Evolutionary conservation across 2,113 vertebrate genomes (phyloP), one percentile per base, ranked within the genome.

Genomic region (Coracopsis vasa): DNA sequence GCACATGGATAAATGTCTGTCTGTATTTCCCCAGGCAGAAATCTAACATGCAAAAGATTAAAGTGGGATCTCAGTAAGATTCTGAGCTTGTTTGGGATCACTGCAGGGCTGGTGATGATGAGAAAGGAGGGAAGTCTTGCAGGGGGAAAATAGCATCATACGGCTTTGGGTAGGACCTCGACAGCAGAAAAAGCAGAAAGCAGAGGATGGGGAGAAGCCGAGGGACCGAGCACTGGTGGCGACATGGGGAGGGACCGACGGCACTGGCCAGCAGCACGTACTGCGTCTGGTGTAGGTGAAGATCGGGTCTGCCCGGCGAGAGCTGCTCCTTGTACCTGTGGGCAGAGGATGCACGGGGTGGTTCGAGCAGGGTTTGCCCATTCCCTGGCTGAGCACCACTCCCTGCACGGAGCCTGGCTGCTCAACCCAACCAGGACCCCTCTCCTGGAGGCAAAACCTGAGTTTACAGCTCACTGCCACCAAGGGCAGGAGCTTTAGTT

Each of bases 311-410:
- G 54, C 42, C 27, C 45, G n/a, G 51, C 29, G 94, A 92, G 92
- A 77, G 69, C 58, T 82, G 92, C 93, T 72, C 11, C 84, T 87
- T 10, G 97, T 77, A 99, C 99, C 99, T 98, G 96, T 77, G 3
- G 98, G 95, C 98, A 99, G 53, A 99, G 98, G 97, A 99, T 96
- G 97, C 5, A 97, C 87, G 0, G 98, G 97, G 8, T 99, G 98
- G 93, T 99, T 99, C 23, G 98, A 98, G 90, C 98, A 99, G 95
- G 98, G 98, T 83, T 94, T 98, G 33, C 28, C 28, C 2, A n/a
- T n/a, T 66, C 44, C 58, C 28, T 8, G 13, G 4, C 42, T 1
- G 1, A 72, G 56, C 56, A 50, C 15, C 27, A 2, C 5, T 18
- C 67, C 28, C 44, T 24, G 48, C n/a, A 33, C 27, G 0, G 0